Base-by-base conservation (phyloP, 2,113 vertebrate genomes). In the Probosciger aterrimus region DNA sequence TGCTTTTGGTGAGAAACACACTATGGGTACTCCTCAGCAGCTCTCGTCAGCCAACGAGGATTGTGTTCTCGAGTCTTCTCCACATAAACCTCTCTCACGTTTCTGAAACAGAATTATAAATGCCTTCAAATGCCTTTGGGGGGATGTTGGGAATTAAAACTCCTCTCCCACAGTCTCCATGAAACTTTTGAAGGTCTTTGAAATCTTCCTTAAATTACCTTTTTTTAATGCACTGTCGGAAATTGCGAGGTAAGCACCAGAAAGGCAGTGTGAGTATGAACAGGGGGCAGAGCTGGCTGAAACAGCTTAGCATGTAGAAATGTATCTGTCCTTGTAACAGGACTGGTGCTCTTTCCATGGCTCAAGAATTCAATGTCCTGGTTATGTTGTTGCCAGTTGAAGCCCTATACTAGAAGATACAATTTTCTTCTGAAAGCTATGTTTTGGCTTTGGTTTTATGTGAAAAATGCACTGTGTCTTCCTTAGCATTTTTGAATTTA, bases 151-250 rank as follows among this genome's bases (percentile, higher is more conserved):
- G 82, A 82, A 63, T 22, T 80, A 85, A 90, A 92, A 65, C 49
- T 80, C 67, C 57, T 94, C 70, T 96, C 63, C 79, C 79, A 77
- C 55, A 46, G 60, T 92, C 59, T 91, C 87, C 0, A 0, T 94
- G 82, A 84, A 88, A 82, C 77, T 86, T 91, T 52, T 87, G 88
- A 86, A 84, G 69, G 92, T 68, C 65, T 94, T 94, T 93, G 83
- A 91, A 95, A 52, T 95, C 62, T 79, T 70, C 43, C n/a, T 22
- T 82, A 91, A 84, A 19, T 76, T 67, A 75, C 1, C 12, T 35
- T 25, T 78, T 88, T 88, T 63, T 90, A 52, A 93, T 75, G 47
- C 47, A 55, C 28, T 75, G 43, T 35, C 3, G 3, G 31, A 25
- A 88, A 39, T 43, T 11, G 39, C 1, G 46, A 78, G 90, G 47